Evolutionary conservation across 2,797 vertebrate species (phyloP).

Genomic region (Lutjanus campechanus): DNA sequence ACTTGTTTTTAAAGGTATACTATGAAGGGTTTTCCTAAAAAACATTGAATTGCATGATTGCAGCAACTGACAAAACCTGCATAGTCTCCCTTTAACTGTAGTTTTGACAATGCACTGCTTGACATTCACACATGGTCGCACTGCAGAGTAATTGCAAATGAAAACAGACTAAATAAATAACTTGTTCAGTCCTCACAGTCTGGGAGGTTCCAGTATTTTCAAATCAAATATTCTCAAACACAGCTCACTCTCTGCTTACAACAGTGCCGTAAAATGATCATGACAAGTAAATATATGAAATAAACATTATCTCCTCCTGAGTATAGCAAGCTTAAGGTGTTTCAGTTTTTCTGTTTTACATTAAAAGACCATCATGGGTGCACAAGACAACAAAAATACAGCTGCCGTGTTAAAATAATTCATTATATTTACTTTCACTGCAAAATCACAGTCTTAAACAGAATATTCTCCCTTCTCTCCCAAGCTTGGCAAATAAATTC

Average conservation of each 20-base stretch:
- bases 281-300: not conserved
- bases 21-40: too few relatives aligned
- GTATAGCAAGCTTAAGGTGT: not conserved
- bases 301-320: not conserved
- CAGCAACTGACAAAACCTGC: too few relatives aligned
- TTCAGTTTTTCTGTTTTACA: not conserved
- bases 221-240: not conserved
- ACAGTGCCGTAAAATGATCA: not conserved
- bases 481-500: too few relatives aligned
- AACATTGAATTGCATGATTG: too few relatives aligned
- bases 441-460: too few relatives aligned
- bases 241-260: not conserved
- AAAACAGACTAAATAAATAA: slow-evolving; percentile 9
- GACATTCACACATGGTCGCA: slow-evolving; percentile 24
- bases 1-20: not conserved
- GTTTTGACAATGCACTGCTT: not conserved
- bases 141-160: slow-evolving; percentile 1
- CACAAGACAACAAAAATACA: too few relatives aligned
- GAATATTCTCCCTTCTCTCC: too few relatives aligned
- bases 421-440: too few relatives aligned
- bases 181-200: slow-evolving; percentile 20
- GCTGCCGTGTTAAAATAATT: too few relatives aligned
- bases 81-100: too few relatives aligned
- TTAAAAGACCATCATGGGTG: too few relatives aligned
- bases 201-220: slow-evolving; percentile 8